Evolutionary conservation across 2,797 vertebrate species (phyloP), one percentile per base, ranked within the genome.

Genomic region (Lagorchestes hirsutus): DNA sequence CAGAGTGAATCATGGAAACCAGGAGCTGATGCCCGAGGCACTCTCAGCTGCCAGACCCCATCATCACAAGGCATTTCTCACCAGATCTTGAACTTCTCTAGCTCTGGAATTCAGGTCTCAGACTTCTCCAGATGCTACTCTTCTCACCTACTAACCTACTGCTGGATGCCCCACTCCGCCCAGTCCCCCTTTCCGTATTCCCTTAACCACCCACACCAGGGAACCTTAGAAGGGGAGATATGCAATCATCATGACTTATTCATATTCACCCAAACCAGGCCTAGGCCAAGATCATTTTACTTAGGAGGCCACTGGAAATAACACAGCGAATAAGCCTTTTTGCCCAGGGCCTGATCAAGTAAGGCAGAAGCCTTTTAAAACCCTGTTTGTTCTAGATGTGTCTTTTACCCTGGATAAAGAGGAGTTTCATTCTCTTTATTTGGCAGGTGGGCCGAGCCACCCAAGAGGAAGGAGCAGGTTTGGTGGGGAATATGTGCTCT

Each of bases 151-250:
- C 40, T 27, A 50, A 27, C 40, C 24, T 87, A 46, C 22, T 50
- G 40, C 67, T 46, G 40, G 40, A 27, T 50, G 74, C 74, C 22
- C 22, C 40, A 82, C 40, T 87, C 74, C 10, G 1, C 40, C 40
- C 74, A 2, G 1, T 11, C 40, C 74, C 74, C 74, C 40, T 87
- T 87, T 40, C 40, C 22, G 27, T 87, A 40, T 87, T 82, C 67
- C 67, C 40, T 50, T 50, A 24, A 40, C 74, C 22, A 87, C 74
- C 40, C 74, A 87, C 22, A 27, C 40, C 40, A 28, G 74, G 74
- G 74, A 87, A 87, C 40, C 74, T 87, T 87, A 87, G 74, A 87
- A 87, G 74, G 40, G 40, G 22, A 87, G 74, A 87, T 87, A 87
- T 11, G 46, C 74, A 87, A 24, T 87, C 74, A 87, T 87, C 74